Evolutionary conservation across 2,113 vertebrate species (phyloP).

Genomic region (Nerophis lumbriciformis): DNA sequence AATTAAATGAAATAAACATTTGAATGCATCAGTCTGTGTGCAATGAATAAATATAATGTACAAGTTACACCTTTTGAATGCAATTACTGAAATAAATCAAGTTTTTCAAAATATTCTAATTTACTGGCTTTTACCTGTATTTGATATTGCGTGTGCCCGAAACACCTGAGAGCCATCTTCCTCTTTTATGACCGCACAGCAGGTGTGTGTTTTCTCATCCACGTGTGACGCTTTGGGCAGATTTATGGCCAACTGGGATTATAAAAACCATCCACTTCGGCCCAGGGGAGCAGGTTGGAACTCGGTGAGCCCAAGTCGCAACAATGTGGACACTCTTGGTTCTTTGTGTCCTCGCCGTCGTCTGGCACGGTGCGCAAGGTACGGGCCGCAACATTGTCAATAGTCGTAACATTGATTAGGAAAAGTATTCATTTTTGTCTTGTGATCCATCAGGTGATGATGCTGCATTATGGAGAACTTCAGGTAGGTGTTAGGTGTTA

Average conservation of each 20-base stretch:
- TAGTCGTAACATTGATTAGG: neutral
- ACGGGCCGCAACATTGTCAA: neutral
- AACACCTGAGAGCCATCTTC: conserved; percentile 14
- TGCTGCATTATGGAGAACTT: neutral
- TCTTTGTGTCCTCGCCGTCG: conserved; percentile 33
- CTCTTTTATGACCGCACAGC: conserved; percentile 30
- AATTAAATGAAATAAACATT: no score
- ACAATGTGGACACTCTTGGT: conserved; percentile 47
- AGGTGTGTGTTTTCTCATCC: conserved; percentile 52
- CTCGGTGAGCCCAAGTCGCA: conserved; percentile 6
- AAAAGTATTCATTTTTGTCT: conserved; percentile 2
- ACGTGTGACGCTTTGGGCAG: neutral
- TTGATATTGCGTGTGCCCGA: neutral
- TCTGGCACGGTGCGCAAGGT: conserved; percentile 40
- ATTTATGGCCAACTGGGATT: conserved; percentile 4
- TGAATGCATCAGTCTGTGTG: no score
- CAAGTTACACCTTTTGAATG: no score
- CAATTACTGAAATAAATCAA: no score
- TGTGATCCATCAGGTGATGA: conserved; percentile 13
- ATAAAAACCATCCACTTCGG: conserved; percentile 35
- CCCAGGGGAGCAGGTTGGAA: conserved; percentile 20
- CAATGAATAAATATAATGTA: no score
- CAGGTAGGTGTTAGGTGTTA: conserved; percentile 6
- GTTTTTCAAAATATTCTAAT: no score
- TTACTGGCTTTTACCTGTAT: no score